These are phyloP conservation scores for Piprites chloris DNA, from an alignment of 2,113 vertebrate species.

Conservation along the genomic window DNA sequence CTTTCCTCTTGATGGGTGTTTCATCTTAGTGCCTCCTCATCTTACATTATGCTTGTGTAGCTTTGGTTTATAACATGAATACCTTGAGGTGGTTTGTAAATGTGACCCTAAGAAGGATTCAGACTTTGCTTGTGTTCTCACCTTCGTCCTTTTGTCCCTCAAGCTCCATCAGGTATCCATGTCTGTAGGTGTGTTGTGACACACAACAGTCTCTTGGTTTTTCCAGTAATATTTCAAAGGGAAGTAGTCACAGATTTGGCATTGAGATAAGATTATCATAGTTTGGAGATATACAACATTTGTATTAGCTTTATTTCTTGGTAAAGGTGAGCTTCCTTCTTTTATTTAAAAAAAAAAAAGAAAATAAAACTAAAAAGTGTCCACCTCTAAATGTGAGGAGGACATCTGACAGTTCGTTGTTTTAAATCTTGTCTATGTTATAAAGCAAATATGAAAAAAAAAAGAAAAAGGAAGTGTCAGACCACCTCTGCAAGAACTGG, in stretches of 20 bases:
- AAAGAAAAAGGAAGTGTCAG: not conserved
- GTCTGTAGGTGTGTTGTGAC: not conserved
- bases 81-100: not conserved
- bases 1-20: not conserved
- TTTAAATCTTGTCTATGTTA: not conserved
- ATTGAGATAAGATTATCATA: not conserved
- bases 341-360: not conserved
- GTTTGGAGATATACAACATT: not conserved
- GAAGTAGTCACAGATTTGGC: not conserved
- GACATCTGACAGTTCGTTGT: not conserved
- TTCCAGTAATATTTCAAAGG: not conserved
- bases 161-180: rapidly evolving
- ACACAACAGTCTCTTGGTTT: not conserved
- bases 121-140: not conserved
- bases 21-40: not conserved
- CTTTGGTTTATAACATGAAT: not conserved
- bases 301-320: not conserved
- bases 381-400: not conserved
- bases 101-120: not conserved
- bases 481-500: not conserved
- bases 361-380: not conserved
- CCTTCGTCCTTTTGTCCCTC: not conserved
- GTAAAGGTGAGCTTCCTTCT: not conserved
- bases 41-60: not conserved
- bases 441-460: not conserved